Base-by-base conservation (phyloP, 2,113 vertebrate species). In the Rattus rattus region DNA sequence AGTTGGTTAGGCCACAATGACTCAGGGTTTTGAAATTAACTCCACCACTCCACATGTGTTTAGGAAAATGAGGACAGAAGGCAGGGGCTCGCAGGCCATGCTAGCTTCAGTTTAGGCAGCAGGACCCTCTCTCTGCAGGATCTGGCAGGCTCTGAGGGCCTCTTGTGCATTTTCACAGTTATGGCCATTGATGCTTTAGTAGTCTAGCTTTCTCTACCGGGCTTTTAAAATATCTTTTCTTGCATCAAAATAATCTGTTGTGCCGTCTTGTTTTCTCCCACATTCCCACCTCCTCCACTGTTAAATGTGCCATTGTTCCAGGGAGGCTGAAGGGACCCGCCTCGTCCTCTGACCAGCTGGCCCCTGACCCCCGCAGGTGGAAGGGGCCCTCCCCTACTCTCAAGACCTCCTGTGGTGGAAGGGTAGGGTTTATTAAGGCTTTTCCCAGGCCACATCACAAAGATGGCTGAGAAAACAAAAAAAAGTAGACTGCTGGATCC, bases 221-320 rank as follows among this genome's bases (percentile, higher is more conserved):
- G 73, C 88, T 65, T 90, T 77, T 49, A 63, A 77, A 77, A 63
- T 33, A 47, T 65, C 72, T 90, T 36, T 49, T 65, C 73, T 90
- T 65, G 73, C 59, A 79, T 77, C 88, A 79, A 90, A 52, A 67
- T n/a, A 77, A 77, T 77, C 73, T 79, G 67, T 67, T 79, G 73
- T 90, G 59, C 88, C 7, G 17, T 79, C 88, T 79, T 65, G 59
- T 77, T 90, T 90, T 16, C 88, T 33, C 33, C 72, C 16, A n/a
- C 72, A 1, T 88, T 9, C 22, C 77, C 0, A 59, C 94, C 85
- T 88, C 95, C 97, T 94, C 70, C 94, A 96, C 72, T 28, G 94
- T 14, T 5, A 88, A 92, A 70, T 1, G 87, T 72, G 22, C 77
- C 92, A 81, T 61, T 94, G 89, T 83, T 67, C 65, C 75, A 30